These are phyloP conservation scores for Campylomormyrus tamandua DNA, from an alignment of 2,113 vertebrate genomes.

Conservation along the genomic window DNA sequence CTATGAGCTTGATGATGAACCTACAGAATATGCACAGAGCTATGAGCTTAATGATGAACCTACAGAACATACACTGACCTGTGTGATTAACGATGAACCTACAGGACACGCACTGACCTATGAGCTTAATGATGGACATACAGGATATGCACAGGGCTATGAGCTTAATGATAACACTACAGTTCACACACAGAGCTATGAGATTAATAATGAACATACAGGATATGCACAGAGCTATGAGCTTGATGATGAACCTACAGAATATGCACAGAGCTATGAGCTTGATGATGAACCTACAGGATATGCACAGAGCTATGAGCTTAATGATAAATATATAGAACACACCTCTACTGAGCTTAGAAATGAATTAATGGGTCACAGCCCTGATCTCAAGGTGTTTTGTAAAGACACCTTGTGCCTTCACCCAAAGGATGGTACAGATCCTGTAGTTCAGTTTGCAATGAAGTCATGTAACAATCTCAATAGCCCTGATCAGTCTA, in stretches of 20 bases:
- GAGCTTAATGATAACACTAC: background rate
- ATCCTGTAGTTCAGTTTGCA: background rate
- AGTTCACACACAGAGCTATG: conserved; percentile 41
- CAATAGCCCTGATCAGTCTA: background rate
- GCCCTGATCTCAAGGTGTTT: background rate
- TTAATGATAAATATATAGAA: background rate
- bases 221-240: background rate
- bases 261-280: background rate
- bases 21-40: conserved; percentile 21
- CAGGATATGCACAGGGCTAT: background rate
- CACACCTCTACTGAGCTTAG: background rate
- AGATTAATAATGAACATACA: background rate
- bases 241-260: background rate
- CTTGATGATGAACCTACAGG: background rate
- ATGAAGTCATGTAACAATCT: background rate
- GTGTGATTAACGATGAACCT: background rate
- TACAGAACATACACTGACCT: background rate
- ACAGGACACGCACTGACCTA: background rate
- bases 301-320: background rate
- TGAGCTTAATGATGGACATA: background rate
- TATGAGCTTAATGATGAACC: background rate
- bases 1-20: conserved; percentile 19
- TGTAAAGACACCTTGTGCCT: background rate
- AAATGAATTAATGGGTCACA: background rate
- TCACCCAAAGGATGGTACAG: background rate